Conservation (phyloP, 2,113 vertebrate species). For the Fulica atra region DNA sequence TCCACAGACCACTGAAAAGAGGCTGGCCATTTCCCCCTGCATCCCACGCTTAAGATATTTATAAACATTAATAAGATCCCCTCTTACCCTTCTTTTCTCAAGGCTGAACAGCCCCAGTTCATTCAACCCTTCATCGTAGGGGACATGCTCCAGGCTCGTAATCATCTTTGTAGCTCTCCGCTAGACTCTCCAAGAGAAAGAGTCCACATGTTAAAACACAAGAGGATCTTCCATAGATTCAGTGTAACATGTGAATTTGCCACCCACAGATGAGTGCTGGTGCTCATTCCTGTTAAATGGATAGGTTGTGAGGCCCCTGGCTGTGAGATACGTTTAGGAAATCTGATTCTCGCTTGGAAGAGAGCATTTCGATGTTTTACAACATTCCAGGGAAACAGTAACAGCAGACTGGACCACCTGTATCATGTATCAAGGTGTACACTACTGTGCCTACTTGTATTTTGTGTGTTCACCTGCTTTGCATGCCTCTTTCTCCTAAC, state of each 20-base stretch:
- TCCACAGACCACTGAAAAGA: too few relatives aligned
- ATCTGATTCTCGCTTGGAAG: background rate
- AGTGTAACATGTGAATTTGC: background rate
- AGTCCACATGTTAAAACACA: background rate
- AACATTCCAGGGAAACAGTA: background rate
- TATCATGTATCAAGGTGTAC: background rate
- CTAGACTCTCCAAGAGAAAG: too few relatives aligned
- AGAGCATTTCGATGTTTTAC: background rate
- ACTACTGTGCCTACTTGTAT: background rate
- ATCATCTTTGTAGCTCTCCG: too few relatives aligned
- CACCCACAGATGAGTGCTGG: background rate
- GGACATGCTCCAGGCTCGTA: too few relatives aligned
- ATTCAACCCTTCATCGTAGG: too few relatives aligned
- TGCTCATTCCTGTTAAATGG: background rate
- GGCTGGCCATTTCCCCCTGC: too few relatives aligned
- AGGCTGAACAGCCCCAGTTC: too few relatives aligned
- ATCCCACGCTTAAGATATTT: too few relatives aligned
- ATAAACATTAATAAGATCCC: too few relatives aligned
- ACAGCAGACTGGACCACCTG: background rate
- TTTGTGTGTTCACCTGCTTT: background rate
- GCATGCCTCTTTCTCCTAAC: background rate
- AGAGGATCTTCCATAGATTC: background rate
- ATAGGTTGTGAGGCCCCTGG: background rate
- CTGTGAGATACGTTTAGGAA: background rate
- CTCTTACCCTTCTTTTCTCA: too few relatives aligned